Percentiles rank a stretch among this genome's conserved stretches.
phyloP scores from a whole-genome alignment of 2,113 vertebrate genomes.

The Callospermophilus lateralis region DNA sequence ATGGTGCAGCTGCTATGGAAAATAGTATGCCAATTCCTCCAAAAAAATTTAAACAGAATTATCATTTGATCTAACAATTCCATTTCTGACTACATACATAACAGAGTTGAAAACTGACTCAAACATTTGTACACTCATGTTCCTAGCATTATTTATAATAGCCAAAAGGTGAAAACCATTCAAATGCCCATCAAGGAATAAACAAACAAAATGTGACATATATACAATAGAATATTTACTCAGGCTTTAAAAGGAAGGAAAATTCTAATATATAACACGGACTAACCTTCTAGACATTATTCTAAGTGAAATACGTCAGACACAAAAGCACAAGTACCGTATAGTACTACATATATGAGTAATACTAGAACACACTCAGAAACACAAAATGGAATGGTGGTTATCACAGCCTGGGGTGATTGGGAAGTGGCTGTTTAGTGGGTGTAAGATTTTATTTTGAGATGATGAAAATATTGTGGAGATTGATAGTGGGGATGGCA shows the following conservation, averaged over 20 bases:
- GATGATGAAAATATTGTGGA: background rate
- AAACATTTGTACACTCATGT: background rate
- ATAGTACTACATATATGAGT: background rate
- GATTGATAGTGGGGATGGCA: too few relatives aligned
- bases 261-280: background rate
- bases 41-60: background rate
- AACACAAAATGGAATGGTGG: background rate
- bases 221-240: background rate
- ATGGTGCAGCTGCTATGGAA: background rate
- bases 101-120: background rate
- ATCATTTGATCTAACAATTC: background rate
- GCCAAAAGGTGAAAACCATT: background rate
- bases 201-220: background rate
- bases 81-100: background rate
- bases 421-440: background rate
- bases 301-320: background rate
- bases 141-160: background rate
- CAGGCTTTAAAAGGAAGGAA: background rate
- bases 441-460: background rate
- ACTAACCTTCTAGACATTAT: background rate
- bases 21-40: background rate
- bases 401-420: too few relatives aligned
- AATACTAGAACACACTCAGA: background rate
- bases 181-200: background rate
- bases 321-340: background rate